Conservation (phyloP, 2,888 invertebrate genomes). For the Rugalucina vietnamica region DNA sequence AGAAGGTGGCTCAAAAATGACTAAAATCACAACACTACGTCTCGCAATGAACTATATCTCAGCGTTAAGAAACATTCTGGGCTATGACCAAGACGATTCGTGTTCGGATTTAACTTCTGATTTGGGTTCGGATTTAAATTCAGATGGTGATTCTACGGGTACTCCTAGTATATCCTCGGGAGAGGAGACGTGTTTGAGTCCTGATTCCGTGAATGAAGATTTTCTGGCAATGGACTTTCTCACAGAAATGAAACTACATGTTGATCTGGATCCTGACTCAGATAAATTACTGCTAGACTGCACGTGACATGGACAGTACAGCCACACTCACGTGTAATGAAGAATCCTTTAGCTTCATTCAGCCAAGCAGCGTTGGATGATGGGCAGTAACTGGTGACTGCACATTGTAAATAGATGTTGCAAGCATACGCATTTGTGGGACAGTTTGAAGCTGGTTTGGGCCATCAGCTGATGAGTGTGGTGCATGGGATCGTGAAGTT, state of each 20-base stretch:
- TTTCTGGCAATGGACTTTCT: constrained; percentile 60
- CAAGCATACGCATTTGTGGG: no score
- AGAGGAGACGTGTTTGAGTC: constrained; percentile 62
- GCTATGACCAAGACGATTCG: constrained; percentile 58
- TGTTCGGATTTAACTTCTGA: constrained; percentile 60
- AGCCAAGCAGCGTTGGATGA: no score
- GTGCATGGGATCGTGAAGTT: no score
- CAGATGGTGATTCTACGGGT: constrained; percentile 56
- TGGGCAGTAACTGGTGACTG: no score
- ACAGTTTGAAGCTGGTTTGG: no score
- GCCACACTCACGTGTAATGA: no score
- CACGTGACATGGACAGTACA: constrained; percentile 43
- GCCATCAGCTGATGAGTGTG: no score
- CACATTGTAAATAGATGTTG: no score
- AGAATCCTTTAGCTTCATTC: no score
- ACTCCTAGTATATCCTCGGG: constrained; percentile 63
- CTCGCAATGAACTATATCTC: constrained; percentile 95
- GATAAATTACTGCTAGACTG: constrained; percentile 48
- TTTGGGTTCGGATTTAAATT: constrained; percentile 53
- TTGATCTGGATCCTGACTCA: constrained; percentile 35
- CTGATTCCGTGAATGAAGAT: constrained; percentile 64
- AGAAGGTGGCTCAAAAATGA: constrained; percentile 85
- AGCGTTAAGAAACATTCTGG: constrained; percentile 85
- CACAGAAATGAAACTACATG: constrained; percentile 57
- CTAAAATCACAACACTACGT: constrained; percentile 94